Base-by-base conservation (phyloP, 2,888 invertebrate species). In the Hylaea fasciaria region DNA sequence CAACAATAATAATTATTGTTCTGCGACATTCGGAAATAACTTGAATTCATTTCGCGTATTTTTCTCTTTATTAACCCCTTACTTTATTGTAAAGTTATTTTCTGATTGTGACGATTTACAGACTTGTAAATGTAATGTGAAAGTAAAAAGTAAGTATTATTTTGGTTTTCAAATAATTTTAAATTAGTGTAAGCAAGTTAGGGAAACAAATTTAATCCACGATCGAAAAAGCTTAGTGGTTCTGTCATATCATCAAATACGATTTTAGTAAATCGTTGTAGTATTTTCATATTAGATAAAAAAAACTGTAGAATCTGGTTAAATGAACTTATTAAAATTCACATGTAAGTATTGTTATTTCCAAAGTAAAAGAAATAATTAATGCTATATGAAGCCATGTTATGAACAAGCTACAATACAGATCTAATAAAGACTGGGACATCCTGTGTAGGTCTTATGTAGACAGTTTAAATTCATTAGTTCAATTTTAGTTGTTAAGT, bases 401-500 rank as follows among this genome's bases (percentile, higher is more conserved):
- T n/a, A 44, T 4, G n/a, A n/a, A 13, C 5, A 2, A 17, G 17
- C n/a, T 37, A 48, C 22, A n/a, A 37, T 37, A 37, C 17, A 22
- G 12, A 17, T 37, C 37, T 17, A 9, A 9, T 9, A 13, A 35
- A 35, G 7, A 16, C 14, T 2, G 9, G 2, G 16, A 35, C 17
- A 32, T n/a, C n/a, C 11, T 10, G 29, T 10, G 32, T n/a, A 29
- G n/a, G n/a, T 12, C 8, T 12, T 43, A n/a, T 39, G 13, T 39
- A 47, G 37, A 5, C 13, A 12, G 16, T 37, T 39, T 47, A 41
- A 48, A 48, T 53, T 44, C 0, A 40, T 45, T 54, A 49, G 39
- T 54, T 50, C 2, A 45, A 51, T 54, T 46, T 46, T 46, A 55
- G 40, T 46, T 45, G 9, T n/a, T n/a, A 29, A n/a, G 28, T 53